phyloP scores from a whole-genome alignment of 2,888 invertebrate genomes.

The Apoda limacodes region DNA sequence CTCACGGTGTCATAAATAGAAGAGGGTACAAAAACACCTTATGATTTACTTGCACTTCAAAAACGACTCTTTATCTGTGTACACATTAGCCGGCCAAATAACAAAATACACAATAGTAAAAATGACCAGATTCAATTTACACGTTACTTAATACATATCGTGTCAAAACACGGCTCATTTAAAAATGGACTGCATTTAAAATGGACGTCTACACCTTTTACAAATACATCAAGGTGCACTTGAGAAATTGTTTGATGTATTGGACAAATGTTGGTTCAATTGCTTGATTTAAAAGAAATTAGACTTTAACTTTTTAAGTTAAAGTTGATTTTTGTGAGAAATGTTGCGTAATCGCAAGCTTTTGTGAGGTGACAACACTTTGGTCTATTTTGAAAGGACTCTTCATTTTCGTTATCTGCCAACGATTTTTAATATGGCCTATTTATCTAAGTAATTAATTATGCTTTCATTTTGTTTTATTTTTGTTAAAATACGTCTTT shows the following conservation, averaged over 20 bases:
- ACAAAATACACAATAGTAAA: conserved; percentile 30
- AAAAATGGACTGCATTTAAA: conserved; percentile 23
- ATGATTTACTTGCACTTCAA: conserved; percentile 41
- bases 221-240: conserved; percentile 32
- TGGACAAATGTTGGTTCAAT: conserved; percentile 30
- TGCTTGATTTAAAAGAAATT: no score
- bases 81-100: conserved; percentile 41
- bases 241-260: conserved; percentile 37
- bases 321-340: no score
- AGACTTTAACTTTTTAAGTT: no score
- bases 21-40: conserved; percentile 28
- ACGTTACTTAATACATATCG: conserved; percentile 8
- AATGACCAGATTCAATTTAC: conserved; percentile 21
- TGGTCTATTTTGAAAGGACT: conserved; percentile 18
- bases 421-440: conserved; percentile 4
- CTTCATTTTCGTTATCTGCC: conserved; percentile 7
- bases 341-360: no score
- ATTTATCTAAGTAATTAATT: background rate
- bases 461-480: background rate
- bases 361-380: conserved; percentile 23
- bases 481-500: no score
- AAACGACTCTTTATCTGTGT: conserved; percentile 39
- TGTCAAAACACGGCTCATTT: conserved; percentile 19
- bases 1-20: conserved; percentile 9
- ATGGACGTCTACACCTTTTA: conserved; percentile 34